These are phyloP conservation scores for Tryphoninae sp. DNA, from an alignment of 2,888 invertebrate species.

Conservation along the genomic window DNA sequence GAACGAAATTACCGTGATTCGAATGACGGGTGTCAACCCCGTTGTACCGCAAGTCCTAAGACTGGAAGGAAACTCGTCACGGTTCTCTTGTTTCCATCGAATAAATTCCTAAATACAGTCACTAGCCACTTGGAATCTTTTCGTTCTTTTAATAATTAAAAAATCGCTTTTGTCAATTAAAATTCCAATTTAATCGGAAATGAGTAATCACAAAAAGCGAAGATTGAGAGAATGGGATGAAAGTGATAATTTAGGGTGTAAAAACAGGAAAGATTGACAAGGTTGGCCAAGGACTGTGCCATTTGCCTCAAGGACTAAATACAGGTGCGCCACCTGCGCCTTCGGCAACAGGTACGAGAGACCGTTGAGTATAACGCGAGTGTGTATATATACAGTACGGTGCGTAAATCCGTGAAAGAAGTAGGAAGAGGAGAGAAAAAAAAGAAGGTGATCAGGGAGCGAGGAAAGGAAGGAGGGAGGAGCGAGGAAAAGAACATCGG, in stretches of 20 bases:
- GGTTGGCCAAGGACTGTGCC: constrained; percentile 41
- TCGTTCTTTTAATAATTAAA: not conserved
- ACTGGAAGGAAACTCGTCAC: constrained; percentile 24
- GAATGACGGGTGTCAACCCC: constrained; percentile 52
- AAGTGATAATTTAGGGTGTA: not conserved
- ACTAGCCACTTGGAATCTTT: not conserved
- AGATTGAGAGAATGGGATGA: not conserved
- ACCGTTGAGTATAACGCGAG: constrained; percentile 17
- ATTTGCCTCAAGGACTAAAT: constrained; percentile 18
- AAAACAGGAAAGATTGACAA: too few species aligned
- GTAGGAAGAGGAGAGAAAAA: constrained; percentile 19
- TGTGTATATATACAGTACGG: constrained; percentile 18
- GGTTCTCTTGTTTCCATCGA: constrained; percentile 23
- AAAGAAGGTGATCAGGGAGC: constrained; percentile 42
- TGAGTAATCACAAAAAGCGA: not conserved
- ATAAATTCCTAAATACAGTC: not conserved
- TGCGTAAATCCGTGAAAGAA: constrained; percentile 47
- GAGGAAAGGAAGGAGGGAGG: constrained; percentile 39
- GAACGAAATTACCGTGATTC: constrained; percentile 48
- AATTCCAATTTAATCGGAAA: not conserved
- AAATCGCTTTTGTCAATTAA: not conserved
- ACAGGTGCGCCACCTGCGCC: constrained; percentile 54
- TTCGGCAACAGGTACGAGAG: constrained; percentile 43
- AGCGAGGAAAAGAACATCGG: constrained; percentile 49
- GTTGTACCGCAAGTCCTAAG: constrained; percentile 14